These are phyloP conservation scores for Helicoverpa assulta DNA, from an alignment of 2,888 invertebrate genomes.

Conservation along the genomic window DNA sequence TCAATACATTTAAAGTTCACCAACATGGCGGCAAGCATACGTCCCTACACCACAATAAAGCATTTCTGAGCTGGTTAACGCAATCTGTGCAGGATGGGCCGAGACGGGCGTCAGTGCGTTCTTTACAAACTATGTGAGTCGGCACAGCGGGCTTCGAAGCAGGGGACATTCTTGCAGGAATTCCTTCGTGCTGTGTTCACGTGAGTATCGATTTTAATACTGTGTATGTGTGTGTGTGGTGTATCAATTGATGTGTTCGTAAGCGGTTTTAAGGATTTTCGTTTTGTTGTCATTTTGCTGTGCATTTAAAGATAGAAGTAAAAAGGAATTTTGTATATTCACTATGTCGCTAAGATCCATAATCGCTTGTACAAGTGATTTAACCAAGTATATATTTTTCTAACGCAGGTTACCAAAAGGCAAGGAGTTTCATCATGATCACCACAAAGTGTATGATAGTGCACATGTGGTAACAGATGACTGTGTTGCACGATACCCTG, in stretches of 20 bases:
- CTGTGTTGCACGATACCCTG: constrained; percentile 82
- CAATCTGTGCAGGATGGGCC: constrained; percentile 84
- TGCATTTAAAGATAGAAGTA: background rate
- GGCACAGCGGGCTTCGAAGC: constrained; percentile 76
- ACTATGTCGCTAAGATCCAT: background rate
- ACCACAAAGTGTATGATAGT: constrained; percentile 85
- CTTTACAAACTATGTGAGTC: constrained; percentile 92
- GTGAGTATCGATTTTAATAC: constrained; percentile 84
- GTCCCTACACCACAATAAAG: constrained; percentile 41
- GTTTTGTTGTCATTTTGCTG: constrained; percentile 26
- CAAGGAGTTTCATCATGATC: constrained; percentile 74
- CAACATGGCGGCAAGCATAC: constrained; percentile 6
- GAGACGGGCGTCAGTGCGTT: constrained; percentile 91
- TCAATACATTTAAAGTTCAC: no score
- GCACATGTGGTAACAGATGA: constrained; percentile 80
- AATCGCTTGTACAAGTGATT: no score
- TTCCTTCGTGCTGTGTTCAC: constrained; percentile 92
- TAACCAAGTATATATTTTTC: no score
- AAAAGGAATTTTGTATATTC: background rate
- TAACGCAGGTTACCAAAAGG: constrained; percentile 88
- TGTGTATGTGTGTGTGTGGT: background rate
- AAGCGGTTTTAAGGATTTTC: constrained; percentile 38
- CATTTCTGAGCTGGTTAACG: constrained; percentile 58
- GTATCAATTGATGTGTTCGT: constrained; percentile 43
- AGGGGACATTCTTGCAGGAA: constrained; percentile 92